A percentile compares a stretch with the other conserved stretches of the same genome.
These are phyloP conservation scores for Aphelocoma californica DNA, from an alignment of 2,797 vertebrate species.

Conservation along the genomic window DNA sequence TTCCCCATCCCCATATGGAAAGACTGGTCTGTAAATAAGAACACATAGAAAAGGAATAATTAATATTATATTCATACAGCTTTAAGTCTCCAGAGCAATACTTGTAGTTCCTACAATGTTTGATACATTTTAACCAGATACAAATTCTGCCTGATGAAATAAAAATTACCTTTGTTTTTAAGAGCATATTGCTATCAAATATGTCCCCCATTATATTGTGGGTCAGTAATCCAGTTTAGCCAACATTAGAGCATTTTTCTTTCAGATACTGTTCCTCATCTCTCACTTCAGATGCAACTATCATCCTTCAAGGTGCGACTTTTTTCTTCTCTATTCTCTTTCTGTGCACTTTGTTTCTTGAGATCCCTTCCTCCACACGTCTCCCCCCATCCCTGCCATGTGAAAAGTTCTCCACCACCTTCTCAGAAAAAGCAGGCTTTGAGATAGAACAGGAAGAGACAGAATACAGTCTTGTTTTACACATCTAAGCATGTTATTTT, in stretches of 20 bases:
- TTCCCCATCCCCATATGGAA: slow-evolving; percentile 99
- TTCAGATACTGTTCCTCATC: neutral
- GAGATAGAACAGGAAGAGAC: neutral
- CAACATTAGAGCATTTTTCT: neutral
- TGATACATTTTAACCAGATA: neutral
- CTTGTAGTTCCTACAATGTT: neutral
- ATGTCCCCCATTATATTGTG: neutral
- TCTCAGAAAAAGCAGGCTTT: neutral
- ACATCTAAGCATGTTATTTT: neutral
- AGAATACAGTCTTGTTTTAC: neutral
- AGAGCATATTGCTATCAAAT: neutral
- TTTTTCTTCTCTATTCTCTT: neutral
- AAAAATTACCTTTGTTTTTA: neutral
- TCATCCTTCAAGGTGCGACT: neutral
- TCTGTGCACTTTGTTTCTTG: neutral
- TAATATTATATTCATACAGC: neutral
- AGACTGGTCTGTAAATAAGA: slow-evolving; percentile 89
- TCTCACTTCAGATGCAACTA: neutral
- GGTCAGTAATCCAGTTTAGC: neutral
- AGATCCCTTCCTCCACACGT: neutral
- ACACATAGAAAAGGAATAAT: slow-evolving; percentile 20
- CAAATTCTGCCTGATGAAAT: neutral
- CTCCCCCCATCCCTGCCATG: accelerated
- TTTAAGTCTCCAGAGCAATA: neutral
- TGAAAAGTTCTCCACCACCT: neutral